A percentile compares a stretch with the other conserved stretches of the same genome.
phyloP scores from a whole-genome alignment of 2,113 vertebrate genomes.

The Pterocles gutturalis region DNA sequence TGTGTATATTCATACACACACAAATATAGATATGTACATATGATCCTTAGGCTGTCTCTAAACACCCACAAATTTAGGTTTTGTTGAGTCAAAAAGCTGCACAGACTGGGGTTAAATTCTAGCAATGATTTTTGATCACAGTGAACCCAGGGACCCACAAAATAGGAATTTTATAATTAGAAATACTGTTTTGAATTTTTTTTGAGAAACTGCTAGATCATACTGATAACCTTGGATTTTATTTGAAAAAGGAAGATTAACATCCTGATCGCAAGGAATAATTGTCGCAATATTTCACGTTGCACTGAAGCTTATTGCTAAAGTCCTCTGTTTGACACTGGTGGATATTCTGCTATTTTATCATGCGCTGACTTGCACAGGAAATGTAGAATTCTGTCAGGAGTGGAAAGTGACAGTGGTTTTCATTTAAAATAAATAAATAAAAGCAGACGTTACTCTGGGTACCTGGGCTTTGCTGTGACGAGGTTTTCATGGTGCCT shows the following conservation, averaged over 20 bases:
- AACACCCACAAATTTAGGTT: not conserved
- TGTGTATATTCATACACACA: fast-evolving
- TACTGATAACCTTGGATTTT: not conserved
- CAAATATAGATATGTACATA: fast-evolving
- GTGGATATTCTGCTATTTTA: conserved; percentile 45
- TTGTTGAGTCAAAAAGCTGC: not conserved
- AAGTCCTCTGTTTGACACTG: conserved; percentile 40
- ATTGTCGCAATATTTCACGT: conserved; percentile 54
- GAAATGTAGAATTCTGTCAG: not conserved
- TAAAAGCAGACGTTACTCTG: fast-evolving
- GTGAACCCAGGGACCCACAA: not conserved
- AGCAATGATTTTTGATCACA: not conserved
- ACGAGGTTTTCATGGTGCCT: not conserved
- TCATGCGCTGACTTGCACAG: not conserved
- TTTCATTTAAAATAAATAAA: not conserved
- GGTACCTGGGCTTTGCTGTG: not conserved
- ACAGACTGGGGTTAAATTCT: not conserved
- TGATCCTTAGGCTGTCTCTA: not conserved
- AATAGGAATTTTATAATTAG: not conserved
- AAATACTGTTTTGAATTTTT: not conserved
- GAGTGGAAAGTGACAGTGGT: not conserved
- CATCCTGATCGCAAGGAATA: conserved; percentile 20
- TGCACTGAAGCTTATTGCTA: not conserved
- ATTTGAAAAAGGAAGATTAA: conserved; percentile 44
- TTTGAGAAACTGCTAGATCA: not conserved